Evolutionary conservation across 2,113 vertebrate genomes (phyloP).

Genomic region (Cepphus grylle): DNA sequence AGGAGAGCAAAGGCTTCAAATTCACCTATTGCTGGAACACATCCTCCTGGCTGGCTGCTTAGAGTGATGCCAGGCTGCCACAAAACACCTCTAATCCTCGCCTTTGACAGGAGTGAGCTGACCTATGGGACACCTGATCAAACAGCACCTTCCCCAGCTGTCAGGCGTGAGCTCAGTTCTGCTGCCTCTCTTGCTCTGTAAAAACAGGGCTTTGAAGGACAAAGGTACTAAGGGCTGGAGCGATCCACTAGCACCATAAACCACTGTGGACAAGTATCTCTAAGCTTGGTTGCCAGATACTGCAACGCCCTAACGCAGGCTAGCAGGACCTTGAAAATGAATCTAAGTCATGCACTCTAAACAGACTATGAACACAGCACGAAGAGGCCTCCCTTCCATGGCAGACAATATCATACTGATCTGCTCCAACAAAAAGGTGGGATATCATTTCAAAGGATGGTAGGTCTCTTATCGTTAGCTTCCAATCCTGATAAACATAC

Average conservation of each 20-base stretch:
- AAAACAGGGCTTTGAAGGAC: background rate
- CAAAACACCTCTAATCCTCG: background rate
- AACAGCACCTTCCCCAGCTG: background rate
- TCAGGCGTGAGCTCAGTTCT: background rate
- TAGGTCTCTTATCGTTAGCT: background rate
- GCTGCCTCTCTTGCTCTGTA: background rate
- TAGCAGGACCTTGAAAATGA: background rate
- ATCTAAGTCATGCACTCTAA: background rate
- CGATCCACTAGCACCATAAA: background rate
- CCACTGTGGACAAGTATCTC: background rate
- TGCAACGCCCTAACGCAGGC: accelerated
- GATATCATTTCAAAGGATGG: background rate
- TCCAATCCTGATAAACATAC: background rate
- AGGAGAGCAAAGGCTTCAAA: background rate
- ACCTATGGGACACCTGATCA: background rate
- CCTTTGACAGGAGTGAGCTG: background rate
- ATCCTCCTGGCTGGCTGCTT: background rate
- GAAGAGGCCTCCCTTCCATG: background rate
- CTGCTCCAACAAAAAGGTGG: background rate
- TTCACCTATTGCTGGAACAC: background rate
- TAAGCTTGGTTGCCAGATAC: background rate
- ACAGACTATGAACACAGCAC: accelerated
- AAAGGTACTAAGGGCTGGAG: background rate
- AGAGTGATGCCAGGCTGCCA: background rate
- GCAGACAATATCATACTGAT: background rate